Conservation (phyloP, 64 coral and sea anemone species). For the Dendrophyllia cribrosa region DNA sequence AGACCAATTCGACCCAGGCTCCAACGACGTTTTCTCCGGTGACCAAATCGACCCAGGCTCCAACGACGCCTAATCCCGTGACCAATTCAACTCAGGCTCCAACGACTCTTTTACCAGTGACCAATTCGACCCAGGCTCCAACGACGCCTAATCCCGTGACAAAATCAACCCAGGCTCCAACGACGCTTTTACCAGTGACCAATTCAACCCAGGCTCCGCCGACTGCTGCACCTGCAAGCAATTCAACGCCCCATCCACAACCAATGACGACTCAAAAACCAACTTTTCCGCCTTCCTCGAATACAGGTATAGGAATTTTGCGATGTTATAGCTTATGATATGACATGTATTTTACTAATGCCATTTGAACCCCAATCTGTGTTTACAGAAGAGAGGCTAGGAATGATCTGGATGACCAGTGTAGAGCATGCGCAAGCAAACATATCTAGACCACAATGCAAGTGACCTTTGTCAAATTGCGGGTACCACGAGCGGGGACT, state of each 20-base stretch:
- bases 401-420: too few species aligned
- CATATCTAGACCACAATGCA: too few species aligned
- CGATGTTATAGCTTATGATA: too few species aligned
- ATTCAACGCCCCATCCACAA: not conserved
- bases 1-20: not conserved
- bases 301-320: not conserved
- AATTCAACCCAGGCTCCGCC: not conserved
- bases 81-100: not conserved
- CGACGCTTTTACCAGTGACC: not conserved
- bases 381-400: too few species aligned
- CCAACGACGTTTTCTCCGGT: not conserved
- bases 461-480: too few species aligned
- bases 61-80: not conserved
- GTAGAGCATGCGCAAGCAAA: too few species aligned
- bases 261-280: too few species aligned
- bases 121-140: not conserved
- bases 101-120: not conserved
- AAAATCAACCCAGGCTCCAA: not conserved
- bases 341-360: too few species aligned
- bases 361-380: too few species aligned
- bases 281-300: not conserved
- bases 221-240: not conserved
- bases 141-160: not conserved
- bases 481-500: too few species aligned
- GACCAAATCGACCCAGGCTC: not conserved